These are phyloP conservation scores for Syrista parreyssii DNA, from an alignment of 2,888 invertebrate species.

Conservation along the genomic window DNA sequence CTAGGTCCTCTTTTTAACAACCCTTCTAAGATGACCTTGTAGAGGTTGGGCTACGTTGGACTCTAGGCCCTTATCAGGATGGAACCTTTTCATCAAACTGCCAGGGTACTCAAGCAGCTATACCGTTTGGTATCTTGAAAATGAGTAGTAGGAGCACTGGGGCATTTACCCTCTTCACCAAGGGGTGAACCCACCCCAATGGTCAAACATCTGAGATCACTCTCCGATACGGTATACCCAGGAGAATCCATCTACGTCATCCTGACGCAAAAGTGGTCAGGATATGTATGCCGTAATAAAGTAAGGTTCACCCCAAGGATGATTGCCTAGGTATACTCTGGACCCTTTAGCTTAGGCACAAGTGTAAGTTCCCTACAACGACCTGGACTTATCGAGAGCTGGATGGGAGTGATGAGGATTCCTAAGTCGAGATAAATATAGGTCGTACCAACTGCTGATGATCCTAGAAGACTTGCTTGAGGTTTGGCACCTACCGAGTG, in stretches of 20 bases:
- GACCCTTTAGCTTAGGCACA: not conserved
- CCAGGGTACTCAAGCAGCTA: not conserved
- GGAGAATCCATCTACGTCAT: not conserved
- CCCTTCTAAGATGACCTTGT: not conserved
- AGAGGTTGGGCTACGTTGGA: not conserved
- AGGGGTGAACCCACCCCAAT: not conserved
- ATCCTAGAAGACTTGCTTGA: not conserved
- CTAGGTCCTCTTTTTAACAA: not conserved
- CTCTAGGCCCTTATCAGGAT: not conserved
- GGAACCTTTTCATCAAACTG: conserved; percentile 5
- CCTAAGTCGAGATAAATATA: not conserved
- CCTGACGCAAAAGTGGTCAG: not conserved
- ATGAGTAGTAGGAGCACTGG: not conserved
- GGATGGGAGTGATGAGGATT: not conserved
- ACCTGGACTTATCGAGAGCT: not conserved
- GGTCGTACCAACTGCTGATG: not conserved
- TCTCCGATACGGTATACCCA: not conserved
- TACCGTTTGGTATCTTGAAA: conserved; percentile 14
- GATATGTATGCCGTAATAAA: not conserved
- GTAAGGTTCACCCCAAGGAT: not conserved
- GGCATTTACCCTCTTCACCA: not conserved
- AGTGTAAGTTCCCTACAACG: not conserved
- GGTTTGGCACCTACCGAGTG: not conserved
- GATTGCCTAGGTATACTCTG: not conserved
- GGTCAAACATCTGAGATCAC: not conserved